Percentiles rank a stretch among this genome's conserved stretches.
Evolutionary conservation across 92 coral and sea anemone species (phyloP).

Genomic region (Bergia puertoricense): DNA sequence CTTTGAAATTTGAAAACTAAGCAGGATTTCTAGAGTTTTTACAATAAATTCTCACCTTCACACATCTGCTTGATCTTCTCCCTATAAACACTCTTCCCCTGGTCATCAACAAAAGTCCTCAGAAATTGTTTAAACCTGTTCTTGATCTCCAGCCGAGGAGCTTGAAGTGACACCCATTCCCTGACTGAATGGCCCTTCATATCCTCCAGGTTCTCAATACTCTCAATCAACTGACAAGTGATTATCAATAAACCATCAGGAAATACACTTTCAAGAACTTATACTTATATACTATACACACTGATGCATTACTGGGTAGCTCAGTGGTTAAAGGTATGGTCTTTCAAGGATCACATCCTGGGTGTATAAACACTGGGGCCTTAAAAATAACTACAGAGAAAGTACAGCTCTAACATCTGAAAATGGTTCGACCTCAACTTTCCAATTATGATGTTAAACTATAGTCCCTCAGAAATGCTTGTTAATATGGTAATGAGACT

Average conservation of each 20-base stretch:
- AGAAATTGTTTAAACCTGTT: constrained; percentile 97
- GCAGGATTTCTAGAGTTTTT: neutral
- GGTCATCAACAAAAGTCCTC: constrained; percentile 96
- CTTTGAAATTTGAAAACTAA: neutral
- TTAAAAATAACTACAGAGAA: too few species aligned
- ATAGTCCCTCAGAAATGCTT: too few species aligned
- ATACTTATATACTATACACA: neutral
- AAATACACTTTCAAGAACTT: neutral
- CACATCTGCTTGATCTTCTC: constrained; percentile 96
- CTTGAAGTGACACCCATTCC: constrained; percentile 98
- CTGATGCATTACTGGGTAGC: too few species aligned
- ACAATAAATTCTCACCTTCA: constrained; percentile 69
- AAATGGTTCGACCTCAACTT: too few species aligned
- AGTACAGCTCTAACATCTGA: too few species aligned
- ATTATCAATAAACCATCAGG: neutral
- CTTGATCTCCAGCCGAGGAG: constrained; percentile 95
- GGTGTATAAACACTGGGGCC: too few species aligned
- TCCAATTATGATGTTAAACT: too few species aligned
- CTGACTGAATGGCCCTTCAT: constrained; percentile 99
- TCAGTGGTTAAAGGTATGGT: too few species aligned
- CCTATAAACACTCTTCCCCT: constrained; percentile 95
- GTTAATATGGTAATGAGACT: too few species aligned
- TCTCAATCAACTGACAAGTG: constrained; percentile 74
- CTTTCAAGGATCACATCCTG: too few species aligned
- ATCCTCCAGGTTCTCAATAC: constrained; percentile 98